These are phyloP conservation scores for Dendrolimus punctatus DNA, from an alignment of 1,140 invertebrate genomes.

Conservation along the genomic window DNA sequence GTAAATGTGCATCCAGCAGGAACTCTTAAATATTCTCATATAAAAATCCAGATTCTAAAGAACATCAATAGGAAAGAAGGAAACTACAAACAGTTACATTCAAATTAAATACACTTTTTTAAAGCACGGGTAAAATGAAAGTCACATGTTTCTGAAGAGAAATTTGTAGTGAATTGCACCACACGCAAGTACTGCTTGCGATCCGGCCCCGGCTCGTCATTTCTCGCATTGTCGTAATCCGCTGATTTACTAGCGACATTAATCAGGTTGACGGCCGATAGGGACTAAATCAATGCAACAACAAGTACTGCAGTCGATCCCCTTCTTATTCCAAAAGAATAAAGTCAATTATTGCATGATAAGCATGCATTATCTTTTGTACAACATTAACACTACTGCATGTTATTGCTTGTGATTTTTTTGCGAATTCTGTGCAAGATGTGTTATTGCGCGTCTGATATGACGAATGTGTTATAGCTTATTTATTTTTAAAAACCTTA, in stretches of 20 bases:
- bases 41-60: too few relatives aligned
- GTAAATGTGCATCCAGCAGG: too few relatives aligned
- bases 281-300: constrained; percentile 62
- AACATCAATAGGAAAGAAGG: too few relatives aligned
- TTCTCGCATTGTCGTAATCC: constrained; percentile 71
- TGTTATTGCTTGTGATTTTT: constrained; percentile 69
- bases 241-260: constrained; percentile 69
- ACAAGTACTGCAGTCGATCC: constrained; percentile 26
- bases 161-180: constrained; percentile 10
- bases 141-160: too few relatives aligned
- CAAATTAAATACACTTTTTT: too few relatives aligned
- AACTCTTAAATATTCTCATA: too few relatives aligned
- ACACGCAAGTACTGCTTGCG: constrained; percentile 38
- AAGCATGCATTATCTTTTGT: constrained; percentile 14
- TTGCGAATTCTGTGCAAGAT: constrained; percentile 56
- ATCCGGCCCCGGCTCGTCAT: constrained; percentile 66
- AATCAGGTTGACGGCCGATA: constrained; percentile 69
- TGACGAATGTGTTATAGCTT: too few relatives aligned
- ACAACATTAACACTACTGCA: constrained; percentile 57
- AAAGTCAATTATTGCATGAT: constrained; percentile 30
- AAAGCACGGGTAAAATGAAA: too few relatives aligned
- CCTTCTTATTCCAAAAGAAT: constrained; percentile 21
- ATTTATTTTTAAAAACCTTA: too few relatives aligned
- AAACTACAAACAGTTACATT: too few relatives aligned
- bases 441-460: not conserved